Conservation (phyloP, 2,888 invertebrate species). For the Neoscelio sp. region DNA sequence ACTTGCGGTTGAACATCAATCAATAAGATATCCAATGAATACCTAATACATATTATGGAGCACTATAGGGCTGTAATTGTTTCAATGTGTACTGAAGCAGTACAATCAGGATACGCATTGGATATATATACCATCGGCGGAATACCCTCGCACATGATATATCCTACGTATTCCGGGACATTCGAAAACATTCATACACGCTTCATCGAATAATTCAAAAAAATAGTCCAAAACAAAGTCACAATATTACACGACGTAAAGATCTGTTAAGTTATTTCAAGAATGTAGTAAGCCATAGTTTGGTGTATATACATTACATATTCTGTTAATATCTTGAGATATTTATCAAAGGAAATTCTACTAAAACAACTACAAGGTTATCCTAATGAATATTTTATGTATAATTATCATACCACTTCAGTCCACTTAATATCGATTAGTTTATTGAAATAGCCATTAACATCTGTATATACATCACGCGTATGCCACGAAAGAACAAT, state of each 20-base stretch:
- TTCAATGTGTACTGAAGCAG: conserved; percentile 37
- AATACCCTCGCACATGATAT: conserved; percentile 28
- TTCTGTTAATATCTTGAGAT: conserved; percentile 49
- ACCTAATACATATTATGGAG: conserved; percentile 47
- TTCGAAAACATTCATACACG: conserved; percentile 6
- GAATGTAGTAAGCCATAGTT: conserved; percentile 36
- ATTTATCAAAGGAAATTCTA: conserved; percentile 56
- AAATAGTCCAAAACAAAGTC: neutral
- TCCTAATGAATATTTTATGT: conserved; percentile 53
- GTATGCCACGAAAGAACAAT: conserved; percentile 8
- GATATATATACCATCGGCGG: conserved; percentile 1
- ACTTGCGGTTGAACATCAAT: conserved; percentile 36
- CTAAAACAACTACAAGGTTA: conserved; percentile 49
- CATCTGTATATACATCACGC: conserved; percentile 24
- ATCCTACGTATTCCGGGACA: conserved; percentile 1
- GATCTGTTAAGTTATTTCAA: conserved; percentile 1
- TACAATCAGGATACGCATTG: conserved; percentile 43
- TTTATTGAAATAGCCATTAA: conserved; percentile 48
- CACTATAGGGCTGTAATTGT: conserved; percentile 43
- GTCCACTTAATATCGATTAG: conserved; percentile 50
- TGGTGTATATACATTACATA: conserved; percentile 37
- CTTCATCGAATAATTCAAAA: neutral
- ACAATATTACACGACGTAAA: conserved; percentile 16
- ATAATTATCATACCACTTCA: conserved; percentile 51
- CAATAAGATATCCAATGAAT: conserved; percentile 54